Conservation (phyloP, 2,888 invertebrate species). For the Nephrotoma guestfalica region DNA sequence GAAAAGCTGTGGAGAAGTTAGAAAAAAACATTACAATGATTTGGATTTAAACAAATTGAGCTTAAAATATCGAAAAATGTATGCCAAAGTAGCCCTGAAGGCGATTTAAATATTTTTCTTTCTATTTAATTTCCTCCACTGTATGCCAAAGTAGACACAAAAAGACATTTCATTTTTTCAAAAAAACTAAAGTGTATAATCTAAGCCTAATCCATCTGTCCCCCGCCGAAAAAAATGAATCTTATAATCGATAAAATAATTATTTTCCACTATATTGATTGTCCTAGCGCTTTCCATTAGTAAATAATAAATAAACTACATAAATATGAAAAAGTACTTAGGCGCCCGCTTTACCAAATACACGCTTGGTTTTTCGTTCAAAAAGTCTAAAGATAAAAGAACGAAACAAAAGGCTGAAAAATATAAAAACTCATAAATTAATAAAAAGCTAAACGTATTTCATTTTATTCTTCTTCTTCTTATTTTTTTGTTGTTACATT, state of each 20-base stretch:
- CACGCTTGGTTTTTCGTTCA: not conserved
- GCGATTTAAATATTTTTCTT: too few species aligned
- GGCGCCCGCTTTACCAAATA: not conserved
- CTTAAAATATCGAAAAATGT: too few species aligned
- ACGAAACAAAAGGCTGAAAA: not conserved
- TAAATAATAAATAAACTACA: not conserved
- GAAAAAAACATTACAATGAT: too few species aligned
- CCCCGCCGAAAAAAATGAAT: not conserved
- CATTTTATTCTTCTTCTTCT: not conserved
- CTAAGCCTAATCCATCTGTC: too few species aligned
- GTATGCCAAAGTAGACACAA: too few species aligned
- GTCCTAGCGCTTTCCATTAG: not conserved
- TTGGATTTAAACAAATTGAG: too few species aligned
- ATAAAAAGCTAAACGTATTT: not conserved
- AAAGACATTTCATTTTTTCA: too few species aligned
- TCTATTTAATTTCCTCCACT: too few species aligned
- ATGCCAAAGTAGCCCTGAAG: too few species aligned
- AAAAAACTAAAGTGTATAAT: too few species aligned
- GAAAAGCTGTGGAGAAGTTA: too few species aligned
- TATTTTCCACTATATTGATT: not conserved
- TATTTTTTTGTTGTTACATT: not conserved
- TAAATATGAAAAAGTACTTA: not conserved
- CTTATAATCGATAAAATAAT: not conserved
- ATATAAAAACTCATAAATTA: not conserved
- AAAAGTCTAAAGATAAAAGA: not conserved